These are phyloP conservation scores for Coregonus clupeaformis DNA, from an alignment of 2,113 vertebrate species.

Conservation along the genomic window DNA sequence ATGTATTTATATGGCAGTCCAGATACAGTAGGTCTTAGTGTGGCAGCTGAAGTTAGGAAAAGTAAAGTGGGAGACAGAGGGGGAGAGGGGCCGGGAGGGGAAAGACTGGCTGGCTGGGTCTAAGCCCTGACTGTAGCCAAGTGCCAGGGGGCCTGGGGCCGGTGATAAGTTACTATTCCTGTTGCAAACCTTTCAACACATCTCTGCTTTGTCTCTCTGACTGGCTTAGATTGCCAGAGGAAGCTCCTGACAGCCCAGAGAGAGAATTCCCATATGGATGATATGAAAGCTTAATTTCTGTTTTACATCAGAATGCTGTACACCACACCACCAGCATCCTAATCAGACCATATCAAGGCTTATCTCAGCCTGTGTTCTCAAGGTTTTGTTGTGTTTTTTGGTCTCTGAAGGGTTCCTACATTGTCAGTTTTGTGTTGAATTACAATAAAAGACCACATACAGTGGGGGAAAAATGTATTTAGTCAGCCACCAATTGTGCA, in stretches of 20 bases:
- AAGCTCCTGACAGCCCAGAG: constrained; percentile 57
- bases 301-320: constrained; percentile 29
- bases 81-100: constrained; percentile 1
- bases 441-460: neutral
- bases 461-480: too few species aligned
- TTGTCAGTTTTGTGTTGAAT: neutral
- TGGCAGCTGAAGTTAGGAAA: constrained; percentile 2
- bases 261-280: constrained; percentile 51
- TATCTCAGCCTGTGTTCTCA: constrained; percentile 12
- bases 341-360: constrained; percentile 48
- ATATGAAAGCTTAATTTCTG: constrained; percentile 38
- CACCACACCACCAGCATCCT: constrained; percentile 32
- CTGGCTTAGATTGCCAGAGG: constrained; percentile 43
- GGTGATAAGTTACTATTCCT: constrained; percentile 55
- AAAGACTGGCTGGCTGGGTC: constrained; percentile 19
- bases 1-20: neutral
- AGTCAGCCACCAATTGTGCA: too few species aligned
- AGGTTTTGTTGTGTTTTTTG: neutral
- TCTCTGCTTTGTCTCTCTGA: constrained; percentile 47
- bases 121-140: constrained; percentile 34
- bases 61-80: constrained; percentile 22
- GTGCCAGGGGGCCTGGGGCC: constrained; percentile 26
- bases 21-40: neutral
- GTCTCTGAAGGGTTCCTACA: constrained; percentile 10
- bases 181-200: constrained; percentile 48